Evolutionary conservation across 1,140 invertebrate species (phyloP).

Genomic region (Aphis gossypii): DNA sequence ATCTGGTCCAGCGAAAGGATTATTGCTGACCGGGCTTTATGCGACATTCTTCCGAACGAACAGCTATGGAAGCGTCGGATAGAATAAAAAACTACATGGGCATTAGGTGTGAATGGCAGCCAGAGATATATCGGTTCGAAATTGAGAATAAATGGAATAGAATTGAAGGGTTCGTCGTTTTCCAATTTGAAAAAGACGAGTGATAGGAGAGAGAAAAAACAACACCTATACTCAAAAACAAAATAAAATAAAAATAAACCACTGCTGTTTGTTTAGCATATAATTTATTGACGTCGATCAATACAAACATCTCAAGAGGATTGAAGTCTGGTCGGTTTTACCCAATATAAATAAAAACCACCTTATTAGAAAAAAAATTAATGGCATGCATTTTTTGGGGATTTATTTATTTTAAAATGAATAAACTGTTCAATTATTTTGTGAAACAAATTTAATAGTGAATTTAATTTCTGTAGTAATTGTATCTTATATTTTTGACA

Average conservation of each 20-base stretch:
- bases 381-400: not conserved
- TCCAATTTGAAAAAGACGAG: constrained; percentile 44
- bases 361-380: not conserved
- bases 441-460: not conserved
- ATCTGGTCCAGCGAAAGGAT: constrained; percentile 37
- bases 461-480: not conserved
- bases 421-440: not conserved
- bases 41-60: constrained; percentile 33
- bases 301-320: not conserved
- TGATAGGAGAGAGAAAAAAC: constrained; percentile 19
- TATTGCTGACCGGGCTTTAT: constrained; percentile 52
- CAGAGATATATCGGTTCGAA: constrained; percentile 43
- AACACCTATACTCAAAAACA: constrained; percentile 19
- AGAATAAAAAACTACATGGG: constrained; percentile 52
- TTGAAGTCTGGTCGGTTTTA: constrained; percentile 10
- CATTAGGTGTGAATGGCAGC: constrained; percentile 55
- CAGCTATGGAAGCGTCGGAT: constrained; percentile 32
- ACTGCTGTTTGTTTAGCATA: constrained; percentile 24
- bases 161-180: constrained; percentile 49
- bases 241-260: constrained; percentile 44
- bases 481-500: not conserved
- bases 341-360: not conserved
- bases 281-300: constrained; percentile 43
- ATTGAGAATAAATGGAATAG: constrained; percentile 55
- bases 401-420: not conserved